Percentiles rank a stretch among this genome's conserved stretches.
Conservation (phyloP, 2,888 invertebrate genomes). For the Eupithecia subfuscata region DNA sequence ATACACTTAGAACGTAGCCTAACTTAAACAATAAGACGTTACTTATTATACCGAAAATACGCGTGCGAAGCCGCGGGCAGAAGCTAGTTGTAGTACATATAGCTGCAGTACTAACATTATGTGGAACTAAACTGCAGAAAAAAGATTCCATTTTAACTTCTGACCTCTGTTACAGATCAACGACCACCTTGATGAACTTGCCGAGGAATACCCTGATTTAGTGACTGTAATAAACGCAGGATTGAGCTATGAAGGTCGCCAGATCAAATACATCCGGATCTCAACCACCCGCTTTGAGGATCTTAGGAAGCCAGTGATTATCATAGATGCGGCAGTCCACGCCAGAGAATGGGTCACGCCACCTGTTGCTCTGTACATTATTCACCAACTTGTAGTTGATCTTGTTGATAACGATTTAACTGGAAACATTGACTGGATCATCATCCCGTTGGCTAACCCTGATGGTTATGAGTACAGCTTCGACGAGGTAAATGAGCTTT, state of each 20-base stretch:
- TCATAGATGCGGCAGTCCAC: conserved; percentile 86
- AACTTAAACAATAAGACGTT: too few relatives aligned
- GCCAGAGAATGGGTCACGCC: conserved; percentile 90
- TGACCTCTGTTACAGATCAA: conserved; percentile 71
- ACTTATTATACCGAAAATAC: too few relatives aligned
- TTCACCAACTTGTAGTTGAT: conserved; percentile 86
- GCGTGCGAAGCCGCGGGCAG: too few relatives aligned
- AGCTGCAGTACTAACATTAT: neutral
- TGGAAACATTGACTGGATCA: conserved; percentile 86
- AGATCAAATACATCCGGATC: conserved; percentile 84
- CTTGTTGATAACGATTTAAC: conserved; percentile 76
- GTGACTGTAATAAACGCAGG: conserved; percentile 84
- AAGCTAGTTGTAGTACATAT: neutral
- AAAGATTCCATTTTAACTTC: neutral
- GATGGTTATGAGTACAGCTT: conserved; percentile 89
- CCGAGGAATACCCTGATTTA: conserved; percentile 71
- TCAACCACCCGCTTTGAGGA: conserved; percentile 78
- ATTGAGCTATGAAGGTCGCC: conserved; percentile 83
- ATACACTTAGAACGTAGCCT: too few relatives aligned
- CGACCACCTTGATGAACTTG: conserved; percentile 72
- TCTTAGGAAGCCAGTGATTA: conserved; percentile 80
- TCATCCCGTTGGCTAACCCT: conserved; percentile 88
- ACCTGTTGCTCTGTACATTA: conserved; percentile 87
- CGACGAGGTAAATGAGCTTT: conserved; percentile 64
- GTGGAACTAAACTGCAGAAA: neutral